Conservation (phyloP, 2,888 invertebrate genomes). For the Caenorhabditis becei region DNA sequence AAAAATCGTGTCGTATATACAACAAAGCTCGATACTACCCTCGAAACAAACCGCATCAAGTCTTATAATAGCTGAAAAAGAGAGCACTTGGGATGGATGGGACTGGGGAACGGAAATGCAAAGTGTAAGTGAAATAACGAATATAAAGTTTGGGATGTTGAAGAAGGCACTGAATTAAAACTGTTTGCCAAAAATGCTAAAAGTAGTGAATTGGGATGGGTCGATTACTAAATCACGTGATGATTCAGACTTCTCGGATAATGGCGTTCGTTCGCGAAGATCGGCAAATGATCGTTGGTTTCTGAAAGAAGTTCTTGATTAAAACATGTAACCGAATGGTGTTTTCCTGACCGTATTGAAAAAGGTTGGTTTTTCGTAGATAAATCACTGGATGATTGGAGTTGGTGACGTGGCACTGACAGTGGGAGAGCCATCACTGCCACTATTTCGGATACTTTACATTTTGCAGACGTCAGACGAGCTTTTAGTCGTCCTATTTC, state of each 20-base stretch:
- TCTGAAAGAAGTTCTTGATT: conserved; percentile 37
- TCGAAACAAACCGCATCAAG: conserved; percentile 42
- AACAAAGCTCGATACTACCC: conserved; percentile 59
- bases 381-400: conserved; percentile 41
- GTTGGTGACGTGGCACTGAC: conserved; percentile 32
- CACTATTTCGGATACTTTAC: conserved; percentile 62
- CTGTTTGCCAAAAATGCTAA: conserved; percentile 50
- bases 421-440: conserved; percentile 57
- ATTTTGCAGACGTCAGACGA: conserved; percentile 49
- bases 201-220: conserved; percentile 54
- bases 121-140: conserved; percentile 33
- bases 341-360: conserved; percentile 25
- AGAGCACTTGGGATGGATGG: conserved; percentile 4
- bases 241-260: conserved; percentile 56
- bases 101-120: conserved; percentile 38
- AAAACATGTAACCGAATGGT: not conserved
- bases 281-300: conserved; percentile 64
- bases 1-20: conserved; percentile 26
- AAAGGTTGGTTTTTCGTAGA: conserved; percentile 39
- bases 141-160: not conserved
- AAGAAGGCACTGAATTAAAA: conserved; percentile 22
- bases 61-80: conserved; percentile 31
- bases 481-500: conserved; percentile 58
- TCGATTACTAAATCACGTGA: conserved; percentile 53
- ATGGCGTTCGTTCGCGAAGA: conserved; percentile 59